Evolutionary conservation across 2,113 vertebrate genomes (phyloP), one percentile per base, ranked within the genome.

Genomic region (Ophthalmolycus amberensis): DNA sequence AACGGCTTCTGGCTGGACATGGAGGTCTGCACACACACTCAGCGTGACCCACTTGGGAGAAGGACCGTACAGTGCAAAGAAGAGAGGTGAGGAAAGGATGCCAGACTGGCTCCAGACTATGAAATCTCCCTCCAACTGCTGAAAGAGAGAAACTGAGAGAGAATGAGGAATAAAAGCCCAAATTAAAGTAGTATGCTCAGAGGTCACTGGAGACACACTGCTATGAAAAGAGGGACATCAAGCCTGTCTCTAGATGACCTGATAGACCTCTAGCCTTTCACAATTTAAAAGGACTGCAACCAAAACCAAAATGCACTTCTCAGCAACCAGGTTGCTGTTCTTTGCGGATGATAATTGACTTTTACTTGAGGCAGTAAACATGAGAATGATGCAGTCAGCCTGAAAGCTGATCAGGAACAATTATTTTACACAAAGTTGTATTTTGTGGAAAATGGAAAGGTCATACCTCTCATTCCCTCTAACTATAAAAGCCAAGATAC

Each of bases 151-250:
- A 75, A 50, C 46, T 66, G 60, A 64, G 32, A 29, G n/a, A 32
- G 44, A 65, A 11, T 1, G 22, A n/a, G 65, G 40, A 29, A 60
- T 46, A 60, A 60, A 25, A 59, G 50, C 32, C 38, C 46, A 11
- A 58, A 59, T 15, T 1, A 59, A 46, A 65, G 46, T 46, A 46
- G 32, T 22, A 59, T 0, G 0, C 22, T 37, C 4, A 34, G 37
- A 77, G 64, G 50, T 77, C 50, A 58, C 18, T n/a, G 38, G 50
- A 58, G 25, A 70, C 44, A 71, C 62, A 32, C 42, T 29, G 34
- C 67, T 32, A 11, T 20, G 18, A 38, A 40, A 68, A 18, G n/a
- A 71, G 48, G 18, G 37, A 42, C 32, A 72, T 16, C 44, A 64
- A 71, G 25, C 9, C 9, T 32, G 20, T 29, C 32, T 50, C 10